phyloP scores from a whole-genome alignment of 2,888 invertebrate species.

The Anarsia innoxiella region DNA sequence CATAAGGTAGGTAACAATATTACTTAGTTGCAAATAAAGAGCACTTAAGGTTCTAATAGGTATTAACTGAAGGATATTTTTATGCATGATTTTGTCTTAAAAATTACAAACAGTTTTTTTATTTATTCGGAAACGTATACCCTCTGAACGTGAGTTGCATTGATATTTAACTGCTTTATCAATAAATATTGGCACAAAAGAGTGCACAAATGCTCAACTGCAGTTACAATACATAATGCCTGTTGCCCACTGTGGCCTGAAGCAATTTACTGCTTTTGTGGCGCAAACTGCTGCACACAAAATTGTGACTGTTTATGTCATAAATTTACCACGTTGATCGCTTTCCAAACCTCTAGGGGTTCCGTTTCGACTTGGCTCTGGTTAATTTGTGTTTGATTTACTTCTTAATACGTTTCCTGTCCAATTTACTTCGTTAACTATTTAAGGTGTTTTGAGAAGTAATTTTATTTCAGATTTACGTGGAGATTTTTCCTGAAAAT shows the following conservation, averaged over 20 bases:
- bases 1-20: too few species aligned
- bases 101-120: too few species aligned
- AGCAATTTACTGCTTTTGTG: constrained; percentile 1
- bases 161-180: not conserved
- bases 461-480: too few species aligned
- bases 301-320: constrained; percentile 1
- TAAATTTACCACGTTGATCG: not conserved
- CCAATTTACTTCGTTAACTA: too few species aligned
- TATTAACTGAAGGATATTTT: too few species aligned
- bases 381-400: not conserved
- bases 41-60: too few species aligned
- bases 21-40: too few species aligned
- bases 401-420: not conserved
- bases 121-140: too few species aligned
- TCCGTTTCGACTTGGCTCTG: not conserved
- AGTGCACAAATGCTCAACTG: not conserved
- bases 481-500: too few species aligned
- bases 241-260: not conserved
- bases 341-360: not conserved
- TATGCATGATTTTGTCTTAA: too few species aligned
- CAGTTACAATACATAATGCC: constrained; percentile 2
- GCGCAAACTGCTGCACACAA: not conserved
- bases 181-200: constrained; percentile 1
- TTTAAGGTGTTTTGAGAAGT: too few species aligned
- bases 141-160: too few species aligned